phyloP scores from a whole-genome alignment of 1,140 invertebrate species.

The Drosophila paulistorum region DNA sequence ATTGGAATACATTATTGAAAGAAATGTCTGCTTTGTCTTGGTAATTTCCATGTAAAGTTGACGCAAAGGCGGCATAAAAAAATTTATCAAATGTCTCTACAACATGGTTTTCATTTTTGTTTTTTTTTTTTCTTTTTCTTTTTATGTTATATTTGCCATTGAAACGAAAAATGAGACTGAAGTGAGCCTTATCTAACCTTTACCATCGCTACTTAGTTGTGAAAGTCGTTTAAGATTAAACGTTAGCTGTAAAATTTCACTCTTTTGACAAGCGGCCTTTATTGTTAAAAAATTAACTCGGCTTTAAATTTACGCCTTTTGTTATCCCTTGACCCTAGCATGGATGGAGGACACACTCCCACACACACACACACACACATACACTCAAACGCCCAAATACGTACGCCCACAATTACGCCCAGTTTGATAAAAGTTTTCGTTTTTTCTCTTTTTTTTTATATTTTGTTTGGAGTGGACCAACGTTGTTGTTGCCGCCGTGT shows the following conservation, averaged over 20 bases:
- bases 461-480: slow-evolving; percentile 8
- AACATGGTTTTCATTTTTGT: slow-evolving; percentile 3
- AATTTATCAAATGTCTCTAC: not conserved
- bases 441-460: slow-evolving; percentile 17
- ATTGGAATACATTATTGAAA: no score
- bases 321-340: slow-evolving; percentile 72
- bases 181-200: slow-evolving; percentile 36
- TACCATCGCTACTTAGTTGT: slow-evolving; percentile 20
- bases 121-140: not conserved
- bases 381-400: slow-evolving; percentile 11
- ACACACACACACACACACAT: slow-evolving; percentile 24
- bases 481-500: slow-evolving; percentile 18
- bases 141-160: slow-evolving; percentile 20
- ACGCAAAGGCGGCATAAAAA: not conserved
- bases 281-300: slow-evolving; percentile 80
- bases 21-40: no score
- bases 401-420: slow-evolving; percentile 60
- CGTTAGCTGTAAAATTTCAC: slow-evolving; percentile 66
- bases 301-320: slow-evolving; percentile 80
- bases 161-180: slow-evolving; percentile 29
- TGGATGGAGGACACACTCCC: slow-evolving; percentile 30
- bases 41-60: no score
- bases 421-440: slow-evolving; percentile 72
- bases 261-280: slow-evolving; percentile 73
- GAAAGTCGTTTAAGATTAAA: slow-evolving; percentile 75